phyloP scores from a whole-genome alignment of 2,113 vertebrate genomes.

The Crotophaga sulcirostris region DNA sequence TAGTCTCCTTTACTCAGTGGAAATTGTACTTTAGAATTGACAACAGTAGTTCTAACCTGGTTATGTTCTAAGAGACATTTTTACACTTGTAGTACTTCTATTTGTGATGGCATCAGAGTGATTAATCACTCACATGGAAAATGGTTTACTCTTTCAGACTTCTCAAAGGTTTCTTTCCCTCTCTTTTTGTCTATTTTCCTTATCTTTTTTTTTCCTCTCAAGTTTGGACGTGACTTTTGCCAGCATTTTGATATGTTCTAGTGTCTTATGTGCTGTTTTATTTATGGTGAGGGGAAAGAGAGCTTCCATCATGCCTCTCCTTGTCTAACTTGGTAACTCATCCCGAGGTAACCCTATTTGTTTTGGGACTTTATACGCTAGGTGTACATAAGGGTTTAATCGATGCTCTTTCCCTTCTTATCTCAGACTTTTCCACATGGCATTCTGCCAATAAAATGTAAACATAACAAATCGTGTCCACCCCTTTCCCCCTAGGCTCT shows the following conservation, averaged over 20 bases:
- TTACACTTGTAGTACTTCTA: background rate
- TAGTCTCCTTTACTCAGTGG: background rate
- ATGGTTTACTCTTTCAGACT: background rate
- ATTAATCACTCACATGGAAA: background rate
- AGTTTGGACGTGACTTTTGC: background rate
- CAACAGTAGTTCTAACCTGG: background rate
- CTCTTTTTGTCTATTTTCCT: no score
- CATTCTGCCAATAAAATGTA: background rate
- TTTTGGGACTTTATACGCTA: background rate
- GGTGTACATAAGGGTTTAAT: background rate
- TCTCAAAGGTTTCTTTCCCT: background rate
- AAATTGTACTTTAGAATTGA: background rate
- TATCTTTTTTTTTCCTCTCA: fast-evolving
- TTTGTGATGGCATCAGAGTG: background rate
- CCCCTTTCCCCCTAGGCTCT: background rate
- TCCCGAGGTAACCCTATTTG: background rate
- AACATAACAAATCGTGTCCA: background rate
- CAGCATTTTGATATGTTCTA: background rate
- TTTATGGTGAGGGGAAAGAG: background rate
- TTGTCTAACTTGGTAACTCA: background rate
- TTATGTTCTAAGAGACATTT: background rate
- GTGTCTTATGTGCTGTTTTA: background rate
- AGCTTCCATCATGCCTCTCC: background rate
- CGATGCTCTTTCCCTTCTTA: background rate
- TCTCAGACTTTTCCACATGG: background rate